Conservation (phyloP, 2,797 vertebrate genomes). For the Artibeus jamaicensis region DNA sequence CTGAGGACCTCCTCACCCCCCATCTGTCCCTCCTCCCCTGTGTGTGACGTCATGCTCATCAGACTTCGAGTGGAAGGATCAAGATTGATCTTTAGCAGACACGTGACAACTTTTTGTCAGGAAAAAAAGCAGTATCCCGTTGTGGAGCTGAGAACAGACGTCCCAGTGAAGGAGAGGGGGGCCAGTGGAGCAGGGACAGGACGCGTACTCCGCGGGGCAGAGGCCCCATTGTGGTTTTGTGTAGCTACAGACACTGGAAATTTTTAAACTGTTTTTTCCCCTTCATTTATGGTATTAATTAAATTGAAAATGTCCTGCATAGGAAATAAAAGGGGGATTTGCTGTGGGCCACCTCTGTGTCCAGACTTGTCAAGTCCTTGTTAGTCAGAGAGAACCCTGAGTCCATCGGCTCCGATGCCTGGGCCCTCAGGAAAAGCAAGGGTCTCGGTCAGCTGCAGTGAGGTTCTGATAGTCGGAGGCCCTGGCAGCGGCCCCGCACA, state of each 20-base stretch:
- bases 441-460: accelerated
- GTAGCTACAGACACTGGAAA: background rate
- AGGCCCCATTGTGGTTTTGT: background rate
- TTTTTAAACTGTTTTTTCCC: background rate
- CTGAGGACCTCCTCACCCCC: background rate
- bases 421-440: background rate
- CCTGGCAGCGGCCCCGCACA: background rate
- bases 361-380: background rate
- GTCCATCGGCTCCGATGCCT: background rate
- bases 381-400: background rate
- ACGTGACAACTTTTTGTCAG: background rate
- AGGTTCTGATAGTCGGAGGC: background rate
- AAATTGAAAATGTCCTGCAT: background rate
- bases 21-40: background rate
- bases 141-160: background rate
- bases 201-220: accelerated
- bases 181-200: background rate
- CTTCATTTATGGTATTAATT: background rate
- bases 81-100: background rate
- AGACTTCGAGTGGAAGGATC: background rate
- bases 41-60: background rate
- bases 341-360: too few relatives aligned
- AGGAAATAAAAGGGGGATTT: background rate
- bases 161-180: background rate
- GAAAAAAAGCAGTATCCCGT: background rate